A percentile compares a stretch with the other conserved stretches of the same genome.
phyloP scores from a whole-genome alignment of 2,888 invertebrate genomes.

The Suillia variegata region DNA sequence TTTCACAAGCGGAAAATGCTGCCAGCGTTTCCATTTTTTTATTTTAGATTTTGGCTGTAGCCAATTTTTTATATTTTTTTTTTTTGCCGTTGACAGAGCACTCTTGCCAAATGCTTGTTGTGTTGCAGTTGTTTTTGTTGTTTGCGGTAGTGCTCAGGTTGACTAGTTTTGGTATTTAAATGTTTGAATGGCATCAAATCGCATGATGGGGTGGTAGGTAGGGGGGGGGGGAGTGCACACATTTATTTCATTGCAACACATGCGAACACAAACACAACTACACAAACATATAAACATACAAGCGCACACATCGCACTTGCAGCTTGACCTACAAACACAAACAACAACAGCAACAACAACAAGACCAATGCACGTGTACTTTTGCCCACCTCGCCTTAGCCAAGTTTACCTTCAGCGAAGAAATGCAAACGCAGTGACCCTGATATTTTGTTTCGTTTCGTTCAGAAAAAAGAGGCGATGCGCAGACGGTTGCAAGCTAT shows the following conservation, averaged over 20 bases:
- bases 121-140: neutral
- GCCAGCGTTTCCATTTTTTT: too few species aligned
- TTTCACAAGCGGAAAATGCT: neutral
- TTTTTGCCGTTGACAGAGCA: neutral
- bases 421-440: neutral
- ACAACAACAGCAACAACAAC: too few species aligned
- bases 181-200: too few species aligned
- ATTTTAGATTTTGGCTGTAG: too few species aligned
- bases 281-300: neutral
- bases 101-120: neutral
- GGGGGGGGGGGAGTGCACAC: too few species aligned
- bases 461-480: too few species aligned
- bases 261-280: neutral
- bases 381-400: neutral
- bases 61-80: too few species aligned
- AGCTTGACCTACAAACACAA: constrained; percentile 22
- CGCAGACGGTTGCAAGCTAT: too few species aligned
- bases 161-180: neutral
- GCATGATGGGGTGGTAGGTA: too few species aligned
- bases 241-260: neutral
- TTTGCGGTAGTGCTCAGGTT: neutral
- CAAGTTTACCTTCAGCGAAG: neutral
- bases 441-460: too few species aligned
- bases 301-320: constrained; percentile 15
- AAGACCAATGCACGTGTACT: neutral